Base-by-base conservation (phyloP, 2,113 vertebrate species). In the Salvelinus fontinalis region DNA sequence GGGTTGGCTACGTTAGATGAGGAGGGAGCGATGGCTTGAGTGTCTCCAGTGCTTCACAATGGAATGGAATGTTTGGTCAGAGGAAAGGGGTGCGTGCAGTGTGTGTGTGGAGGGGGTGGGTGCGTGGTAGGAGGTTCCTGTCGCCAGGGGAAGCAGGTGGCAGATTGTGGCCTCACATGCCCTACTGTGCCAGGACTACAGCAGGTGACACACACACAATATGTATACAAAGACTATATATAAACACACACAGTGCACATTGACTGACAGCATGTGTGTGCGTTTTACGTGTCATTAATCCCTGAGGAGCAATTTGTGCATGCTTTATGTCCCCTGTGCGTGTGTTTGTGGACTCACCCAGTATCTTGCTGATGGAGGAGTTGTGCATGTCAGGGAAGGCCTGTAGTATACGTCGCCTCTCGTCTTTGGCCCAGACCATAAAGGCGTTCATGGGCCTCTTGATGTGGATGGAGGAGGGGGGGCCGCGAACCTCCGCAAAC, bases 351-450 rank as follows among this genome's bases (percentile, higher is more conserved):
- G 31, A 59, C 95, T 96, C 83, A 99, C 97, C 97, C n/a, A 99
- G 92, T 86, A 99, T 99, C 92, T 99, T 99, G 95, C 98, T 99
- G 94, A 99, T 99, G 91, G 97, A 98, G 85, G 98, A 99, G 91
- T 99, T 99, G 93, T 99, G 98, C 98, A 99, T 99, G 90, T 99
- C 98, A 0, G 98, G 98, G 88, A 96, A 99, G 0, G 98, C 97
- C 83, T 99, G 98, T 70, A 99, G 90, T 80, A 99, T 95, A 87
- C 97, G 97, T 72, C 97, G 91, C 65, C 97, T 93, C 89, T 99
- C 97, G 0, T 99, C 97, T 84, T 99, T 99, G 51, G 97, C 97
- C 97, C 98, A 99, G 65, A 99, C 98, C 97, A 99, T 99, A 89
- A 99, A 99, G 84, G 98, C 98, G 0, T 99, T 99, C 97, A 99